phyloP scores from a whole-genome alignment of 2,797 vertebrate genomes.

The Cacajao melanocephalus region DNA sequence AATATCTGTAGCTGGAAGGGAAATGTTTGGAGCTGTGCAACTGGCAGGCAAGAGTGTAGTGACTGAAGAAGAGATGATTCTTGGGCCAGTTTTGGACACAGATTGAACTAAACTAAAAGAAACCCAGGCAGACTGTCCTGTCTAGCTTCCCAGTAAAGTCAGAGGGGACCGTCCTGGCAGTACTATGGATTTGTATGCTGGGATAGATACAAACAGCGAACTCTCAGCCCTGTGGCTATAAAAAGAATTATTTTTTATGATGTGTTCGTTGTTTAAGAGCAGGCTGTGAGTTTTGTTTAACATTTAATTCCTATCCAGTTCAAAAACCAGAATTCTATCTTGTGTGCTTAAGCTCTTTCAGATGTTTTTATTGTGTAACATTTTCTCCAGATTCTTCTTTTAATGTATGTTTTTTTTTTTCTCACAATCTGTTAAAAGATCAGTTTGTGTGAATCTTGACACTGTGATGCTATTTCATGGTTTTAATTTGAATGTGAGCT shows the following conservation, averaged over 20 bases:
- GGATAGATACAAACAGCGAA: constrained; percentile 67
- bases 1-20: constrained; percentile 70
- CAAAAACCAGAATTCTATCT: constrained; percentile 51
- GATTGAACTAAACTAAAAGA: constrained; percentile 2
- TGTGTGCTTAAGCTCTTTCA: constrained; percentile 63
- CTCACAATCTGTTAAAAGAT: constrained; percentile 65
- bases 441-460: constrained; percentile 70
- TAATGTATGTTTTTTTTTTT: constrained; percentile 23
- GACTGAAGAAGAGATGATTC: constrained; percentile 20
- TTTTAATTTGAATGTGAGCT: constrained; percentile 70
- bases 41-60: constrained; percentile 50
- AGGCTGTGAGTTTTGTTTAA: constrained; percentile 66
- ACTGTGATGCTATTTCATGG: constrained; percentile 55
- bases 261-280: constrained; percentile 66
- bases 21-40: constrained; percentile 54
- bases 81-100: constrained; percentile 42
- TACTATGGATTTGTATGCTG: constrained; percentile 36
- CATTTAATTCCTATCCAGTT: constrained; percentile 54
- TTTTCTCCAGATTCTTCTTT: constrained; percentile 61
- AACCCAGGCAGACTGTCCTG: constrained; percentile 53
- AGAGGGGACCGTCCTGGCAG: constrained; percentile 57
- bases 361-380: constrained; percentile 68
- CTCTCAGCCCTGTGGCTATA: constrained; percentile 61
- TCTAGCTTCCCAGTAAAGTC: constrained; percentile 49
- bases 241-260: constrained; percentile 75